Conservation (phyloP, 2,113 vertebrate species). For the Macroglossus sobrinus region DNA sequence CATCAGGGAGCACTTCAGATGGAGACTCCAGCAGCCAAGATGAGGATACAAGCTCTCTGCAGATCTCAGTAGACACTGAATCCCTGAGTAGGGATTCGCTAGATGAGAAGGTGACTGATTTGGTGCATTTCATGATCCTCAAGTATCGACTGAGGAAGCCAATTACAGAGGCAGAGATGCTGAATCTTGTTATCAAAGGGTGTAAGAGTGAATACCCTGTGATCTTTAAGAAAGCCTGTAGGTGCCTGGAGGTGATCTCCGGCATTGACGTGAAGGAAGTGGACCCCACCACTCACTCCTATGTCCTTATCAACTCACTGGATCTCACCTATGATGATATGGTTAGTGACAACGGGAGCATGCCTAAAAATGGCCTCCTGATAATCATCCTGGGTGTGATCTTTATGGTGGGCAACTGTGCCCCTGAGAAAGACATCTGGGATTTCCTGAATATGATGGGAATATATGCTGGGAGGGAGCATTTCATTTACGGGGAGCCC, state of each 20-base stretch:
- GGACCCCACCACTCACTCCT: background rate
- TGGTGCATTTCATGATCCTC: conserved; percentile 7
- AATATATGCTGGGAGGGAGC: conserved; percentile 25
- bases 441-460: conserved; percentile 39
- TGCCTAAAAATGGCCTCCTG: conserved; percentile 53
- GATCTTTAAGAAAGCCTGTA: conserved; percentile 38
- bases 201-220: background rate
- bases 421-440: conserved; percentile 22
- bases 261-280: conserved; percentile 37
- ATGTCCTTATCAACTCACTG: conserved; percentile 27
- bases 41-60: accelerated
- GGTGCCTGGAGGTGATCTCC: conserved; percentile 47
- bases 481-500: conserved; percentile 52
- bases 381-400: conserved; percentile 52
- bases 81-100: accelerated
- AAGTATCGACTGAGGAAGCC: conserved; percentile 17
- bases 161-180: conserved; percentile 22
- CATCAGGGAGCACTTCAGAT: background rate
- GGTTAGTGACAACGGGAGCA: background rate
- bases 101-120: background rate
- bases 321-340: background rate
- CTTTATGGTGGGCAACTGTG: conserved; percentile 34
- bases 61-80: accelerated
- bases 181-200: background rate
- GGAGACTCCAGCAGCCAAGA: background rate